Evolutionary conservation across 2,113 vertebrate genomes (phyloP), one percentile per base, ranked within the genome.

Genomic region (Odobenus rosmarus): DNA sequence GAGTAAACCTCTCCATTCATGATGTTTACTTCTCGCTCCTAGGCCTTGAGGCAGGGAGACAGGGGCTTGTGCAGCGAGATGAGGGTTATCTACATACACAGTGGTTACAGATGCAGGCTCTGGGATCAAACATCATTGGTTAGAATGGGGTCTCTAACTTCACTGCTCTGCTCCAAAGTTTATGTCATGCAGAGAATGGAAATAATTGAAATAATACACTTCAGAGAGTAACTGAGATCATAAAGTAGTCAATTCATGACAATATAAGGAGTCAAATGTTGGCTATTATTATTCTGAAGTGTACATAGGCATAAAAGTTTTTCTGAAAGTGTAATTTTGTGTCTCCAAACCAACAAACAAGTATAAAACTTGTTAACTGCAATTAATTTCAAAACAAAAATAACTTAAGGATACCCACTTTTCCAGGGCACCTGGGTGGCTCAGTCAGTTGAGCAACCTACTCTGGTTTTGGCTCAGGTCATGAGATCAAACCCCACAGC

Each of bases 301-400:
- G 10, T 8, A 74, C 3, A 26, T 1, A 53, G 15, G 59, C 64
- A 82, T 42, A 74, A 90, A 69, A 39, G 10, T 4, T 46, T 95
- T 74, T 71, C 12, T n/a, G 18, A 39, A 90, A 80, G 53, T 61
- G 19, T 28, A 88, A 79, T 62, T 84, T 51, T 72, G 59, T 87
- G 19, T 77, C 42, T 85, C 39, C 3, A 76, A 93, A 74, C 4
- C 88, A 95, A 90, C 12, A 51, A 51, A 18, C 42, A 51, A 94
- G 42, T 28, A 33, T 71, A 26, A 57, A 18, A 62, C 72, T 31
- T 85, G 26, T 55, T 89, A 71, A 74, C 19, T 28, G 18, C 51
- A 11, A 79, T 13, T 36, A 39, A 89, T 71, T 84, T 81, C 42
- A 81, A 91, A 94, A 77, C 46, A 96, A 76, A 82, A 81, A 55